Base-by-base conservation (phyloP, 2,797 vertebrate genomes). In the Cephalopachus bancanus region DNA sequence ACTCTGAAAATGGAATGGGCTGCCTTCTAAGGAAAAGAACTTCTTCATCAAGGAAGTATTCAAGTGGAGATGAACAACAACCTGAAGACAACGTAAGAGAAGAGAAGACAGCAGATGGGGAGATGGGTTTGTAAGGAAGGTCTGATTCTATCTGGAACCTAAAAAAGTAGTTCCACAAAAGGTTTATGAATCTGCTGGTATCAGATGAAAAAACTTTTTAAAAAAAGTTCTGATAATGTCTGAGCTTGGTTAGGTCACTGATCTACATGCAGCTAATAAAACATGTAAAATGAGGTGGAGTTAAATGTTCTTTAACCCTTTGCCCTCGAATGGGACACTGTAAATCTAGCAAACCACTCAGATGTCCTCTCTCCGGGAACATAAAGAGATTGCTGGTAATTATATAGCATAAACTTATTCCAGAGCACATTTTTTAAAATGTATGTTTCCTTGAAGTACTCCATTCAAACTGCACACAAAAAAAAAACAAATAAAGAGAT, bases 191-290 rank as follows among this genome's bases (percentile, higher is more conserved):
- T 80, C 49, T 89, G 7, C n/a, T n/a, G 67, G 26, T 49, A 89
- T 28, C 16, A 11, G 53, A 93, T 30, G 5, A 78, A 55, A 2
- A 53, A 91, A n/a, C 72, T 10, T n/a, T n/a, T n/a, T n/a, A 91
- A 67, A 33, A 1, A 12, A 78, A 84, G 59, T 67, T 16, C 59
- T 85, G 83, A 62, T 65, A 53, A 1, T 93, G 14, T 51, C 71
- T 44, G 28, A 96, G 87, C 16, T 81, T 95, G 37, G 37, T 87
- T 93, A 83, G 67, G n/a, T 89, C 83, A 93, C 60, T 85, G 92
- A 69, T 55, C 79, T 78, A 14, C 57, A 30, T 24, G 0, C 20
- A 83, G 78, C 64, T 95, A 86, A 74, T 33, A 91, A 89, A 83
- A 85, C 59, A 93, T 7, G 49, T 86, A 95, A 93, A 83, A 69